A percentile compares a stretch with the other conserved stretches of the same genome.
Evolutionary conservation across 2,888 invertebrate species (phyloP).

Genomic region (Dichetophora obliterata): DNA sequence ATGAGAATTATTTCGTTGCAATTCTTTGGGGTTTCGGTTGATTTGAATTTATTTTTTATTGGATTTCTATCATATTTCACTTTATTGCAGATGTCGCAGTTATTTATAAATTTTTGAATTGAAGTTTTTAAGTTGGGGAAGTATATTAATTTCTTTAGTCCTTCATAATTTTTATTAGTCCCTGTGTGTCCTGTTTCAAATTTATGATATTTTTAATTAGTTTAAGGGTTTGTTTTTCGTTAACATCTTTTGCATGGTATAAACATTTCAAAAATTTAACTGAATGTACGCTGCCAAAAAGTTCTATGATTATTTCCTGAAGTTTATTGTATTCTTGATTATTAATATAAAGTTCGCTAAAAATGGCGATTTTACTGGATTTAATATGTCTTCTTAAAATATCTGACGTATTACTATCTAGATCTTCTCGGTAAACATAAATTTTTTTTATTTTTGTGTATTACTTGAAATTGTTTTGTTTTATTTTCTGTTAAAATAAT

Average conservation of each 20-base stretch:
- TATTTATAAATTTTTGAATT: conserved; percentile 45
- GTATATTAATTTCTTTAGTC: conserved; percentile 41
- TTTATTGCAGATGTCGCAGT: conserved; percentile 39
- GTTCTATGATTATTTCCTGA: not conserved
- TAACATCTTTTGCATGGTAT: not conserved
- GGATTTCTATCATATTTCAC: too few relatives aligned
- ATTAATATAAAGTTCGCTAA: not conserved
- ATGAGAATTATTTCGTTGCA: too few relatives aligned
- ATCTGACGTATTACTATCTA: not conserved
- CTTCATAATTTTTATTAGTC: conserved; percentile 45
- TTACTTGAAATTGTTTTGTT: not conserved
- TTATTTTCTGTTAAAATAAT: not conserved
- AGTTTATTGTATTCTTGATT: not conserved
- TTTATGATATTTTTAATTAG: conserved; percentile 45
- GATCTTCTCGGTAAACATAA: not conserved
- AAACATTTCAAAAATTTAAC: not conserved
- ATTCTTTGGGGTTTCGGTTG: too few relatives aligned
- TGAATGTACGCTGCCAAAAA: not conserved
- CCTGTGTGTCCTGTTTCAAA: conserved; percentile 46
- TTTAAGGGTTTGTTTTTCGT: conserved; percentile 42
- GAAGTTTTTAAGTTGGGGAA: conserved; percentile 40
- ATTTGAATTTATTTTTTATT: too few relatives aligned
- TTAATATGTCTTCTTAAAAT: not conserved
- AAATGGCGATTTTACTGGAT: conserved; percentile 5
- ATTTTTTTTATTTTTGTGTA: not conserved